phyloP scores from a whole-genome alignment of 2,888 invertebrate genomes.

The Clanis bilineata region DNA sequence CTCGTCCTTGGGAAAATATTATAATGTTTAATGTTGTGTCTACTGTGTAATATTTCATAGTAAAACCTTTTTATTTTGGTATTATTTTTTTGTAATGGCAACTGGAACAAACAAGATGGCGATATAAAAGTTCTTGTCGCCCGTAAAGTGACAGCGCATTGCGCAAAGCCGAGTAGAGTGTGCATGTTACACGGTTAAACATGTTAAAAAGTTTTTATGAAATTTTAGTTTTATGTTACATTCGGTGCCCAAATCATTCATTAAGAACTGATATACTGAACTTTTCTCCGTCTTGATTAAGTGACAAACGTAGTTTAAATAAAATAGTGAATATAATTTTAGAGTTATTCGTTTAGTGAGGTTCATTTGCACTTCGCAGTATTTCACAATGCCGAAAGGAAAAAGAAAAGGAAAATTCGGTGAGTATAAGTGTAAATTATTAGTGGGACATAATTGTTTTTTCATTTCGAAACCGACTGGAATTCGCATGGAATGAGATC shows the following conservation, averaged over 20 bases:
- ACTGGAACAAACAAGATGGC: conserved; percentile 56
- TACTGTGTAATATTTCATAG: too few species aligned
- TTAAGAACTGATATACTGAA: conserved; percentile 87
- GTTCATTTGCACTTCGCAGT: conserved; percentile 45
- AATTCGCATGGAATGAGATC: conserved; percentile 68
- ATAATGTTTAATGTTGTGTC: too few species aligned
- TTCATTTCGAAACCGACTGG: conserved; percentile 34
- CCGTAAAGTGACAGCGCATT: conserved; percentile 66
- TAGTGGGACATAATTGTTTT: background rate
- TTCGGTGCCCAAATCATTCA: conserved; percentile 86
- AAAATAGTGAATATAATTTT: conserved; percentile 81
- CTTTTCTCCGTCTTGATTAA: conserved; percentile 91
- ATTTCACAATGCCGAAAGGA: conserved; percentile 88
- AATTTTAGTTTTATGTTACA: conserved; percentile 87
- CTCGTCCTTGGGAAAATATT: too few species aligned
- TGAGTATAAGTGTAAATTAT: conserved; percentile 56
- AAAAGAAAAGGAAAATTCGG: conserved; percentile 89
- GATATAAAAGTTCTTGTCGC: conserved; percentile 40
- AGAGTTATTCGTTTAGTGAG: conserved; percentile 66
- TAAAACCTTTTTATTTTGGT: too few species aligned
- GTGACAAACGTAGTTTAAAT: conserved; percentile 70
- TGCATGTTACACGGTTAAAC: conserved; percentile 81
- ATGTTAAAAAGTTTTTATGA: conserved; percentile 89
- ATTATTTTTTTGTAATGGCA: conserved; percentile 8
- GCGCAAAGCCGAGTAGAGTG: conserved; percentile 73